phyloP scores from a whole-genome alignment of 2,888 invertebrate species.

The Pharmacophagus antenor region DNA sequence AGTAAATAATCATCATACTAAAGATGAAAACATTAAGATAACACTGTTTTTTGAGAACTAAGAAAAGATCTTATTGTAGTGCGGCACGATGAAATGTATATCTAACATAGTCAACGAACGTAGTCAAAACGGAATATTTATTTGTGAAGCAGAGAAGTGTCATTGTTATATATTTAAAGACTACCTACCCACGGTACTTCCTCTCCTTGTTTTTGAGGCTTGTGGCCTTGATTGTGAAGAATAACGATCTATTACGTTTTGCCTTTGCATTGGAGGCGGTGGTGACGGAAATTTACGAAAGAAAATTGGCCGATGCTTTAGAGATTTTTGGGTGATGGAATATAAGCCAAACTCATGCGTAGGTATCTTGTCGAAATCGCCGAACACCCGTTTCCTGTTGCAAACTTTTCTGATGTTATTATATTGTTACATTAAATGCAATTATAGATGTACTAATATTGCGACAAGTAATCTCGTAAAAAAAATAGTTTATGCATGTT shows the following conservation, averaged over 20 bases:
- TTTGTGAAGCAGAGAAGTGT: no score
- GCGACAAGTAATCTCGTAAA: no score
- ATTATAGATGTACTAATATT: no score
- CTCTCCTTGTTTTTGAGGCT: conserved; percentile 56
- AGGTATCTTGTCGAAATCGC: conserved; percentile 60
- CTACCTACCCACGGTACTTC: conserved; percentile 40
- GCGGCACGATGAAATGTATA: conserved; percentile 51
- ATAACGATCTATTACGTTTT: conserved; percentile 43
- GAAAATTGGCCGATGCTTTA: conserved; percentile 46
- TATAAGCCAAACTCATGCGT: conserved; percentile 65
- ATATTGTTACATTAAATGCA: conserved; percentile 12
- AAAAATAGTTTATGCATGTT: no score
- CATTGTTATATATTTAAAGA: neutral
- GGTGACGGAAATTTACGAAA: conserved; percentile 54
- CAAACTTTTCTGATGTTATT: conserved; percentile 49
- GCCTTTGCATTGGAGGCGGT: conserved; percentile 49
- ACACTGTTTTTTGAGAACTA: conserved; percentile 49
- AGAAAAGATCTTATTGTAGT: conserved; percentile 38
- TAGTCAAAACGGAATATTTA: neutral
- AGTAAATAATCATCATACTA: conserved; percentile 4
- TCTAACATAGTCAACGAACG: neutral
- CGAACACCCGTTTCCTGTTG: conserved; percentile 59
- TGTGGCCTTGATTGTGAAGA: conserved; percentile 46
- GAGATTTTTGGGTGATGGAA: conserved; percentile 57
- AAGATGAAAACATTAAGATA: conserved; percentile 44